phyloP scores from a whole-genome alignment of 2,888 invertebrate genomes.

The Carterocephalus palaemon region DNA sequence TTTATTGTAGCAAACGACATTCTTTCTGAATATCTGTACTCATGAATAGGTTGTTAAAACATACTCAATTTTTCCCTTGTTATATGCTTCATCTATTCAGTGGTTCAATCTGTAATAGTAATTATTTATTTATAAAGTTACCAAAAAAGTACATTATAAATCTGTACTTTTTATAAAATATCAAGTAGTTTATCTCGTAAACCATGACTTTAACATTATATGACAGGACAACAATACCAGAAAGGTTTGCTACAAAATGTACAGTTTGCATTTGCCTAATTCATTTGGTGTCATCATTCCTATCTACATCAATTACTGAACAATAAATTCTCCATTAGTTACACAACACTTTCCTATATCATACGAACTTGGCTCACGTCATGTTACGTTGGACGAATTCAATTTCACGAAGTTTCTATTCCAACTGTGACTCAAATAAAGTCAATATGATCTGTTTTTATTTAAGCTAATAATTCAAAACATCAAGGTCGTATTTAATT shows the following conservation, averaged over 20 bases:
- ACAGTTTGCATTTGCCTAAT: conserved; percentile 9
- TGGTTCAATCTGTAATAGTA: too few relatives aligned
- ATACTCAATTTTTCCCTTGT: too few relatives aligned
- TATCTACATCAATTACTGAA: conserved; percentile 38
- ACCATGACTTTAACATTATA: too few relatives aligned
- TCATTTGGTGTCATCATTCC: conserved; percentile 42
- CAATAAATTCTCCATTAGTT: conserved; percentile 22
- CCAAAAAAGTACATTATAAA: too few relatives aligned
- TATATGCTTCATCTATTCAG: too few relatives aligned
- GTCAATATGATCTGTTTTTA: conserved; percentile 7
- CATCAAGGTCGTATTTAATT: too few relatives aligned
- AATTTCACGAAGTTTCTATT: conserved; percentile 26
- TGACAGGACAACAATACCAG: too few relatives aligned
- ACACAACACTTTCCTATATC: conserved; percentile 19
- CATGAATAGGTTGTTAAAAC: too few relatives aligned
- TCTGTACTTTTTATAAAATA: too few relatives aligned
- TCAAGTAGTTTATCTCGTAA: too few relatives aligned
- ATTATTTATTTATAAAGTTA: too few relatives aligned
- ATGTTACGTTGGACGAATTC: conserved; percentile 34
- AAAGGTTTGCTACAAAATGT: conserved; percentile 20
- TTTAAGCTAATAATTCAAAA: too few relatives aligned
- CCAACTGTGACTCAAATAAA: conserved; percentile 2
- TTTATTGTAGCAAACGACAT: conserved; percentile 4
- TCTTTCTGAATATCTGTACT: neutral
- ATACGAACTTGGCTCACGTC: conserved; percentile 15